Evolutionary conservation across 2,797 vertebrate genomes (phyloP).

Genomic region (Vipera ursinii): DNA sequence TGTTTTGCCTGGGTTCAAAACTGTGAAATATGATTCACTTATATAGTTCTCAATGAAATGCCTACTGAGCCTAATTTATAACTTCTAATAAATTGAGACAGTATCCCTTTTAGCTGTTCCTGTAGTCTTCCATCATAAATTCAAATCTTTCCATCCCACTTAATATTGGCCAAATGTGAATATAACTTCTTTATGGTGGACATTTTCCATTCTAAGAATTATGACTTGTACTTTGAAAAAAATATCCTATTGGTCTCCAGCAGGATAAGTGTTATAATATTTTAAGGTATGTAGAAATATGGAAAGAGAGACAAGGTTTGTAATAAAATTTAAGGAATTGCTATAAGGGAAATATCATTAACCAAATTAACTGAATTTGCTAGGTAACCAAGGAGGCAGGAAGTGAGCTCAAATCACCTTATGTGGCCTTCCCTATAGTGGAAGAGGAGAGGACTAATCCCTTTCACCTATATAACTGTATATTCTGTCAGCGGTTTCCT

Average conservation of each 20-base stretch:
- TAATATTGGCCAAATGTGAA: background rate
- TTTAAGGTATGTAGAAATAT: slow-evolving; percentile 1
- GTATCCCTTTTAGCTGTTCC: slow-evolving; percentile 19
- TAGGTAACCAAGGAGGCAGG: background rate
- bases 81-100: slow-evolving; percentile 36
- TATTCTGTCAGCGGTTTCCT: background rate
- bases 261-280: background rate
- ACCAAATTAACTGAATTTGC: background rate
- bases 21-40: background rate
- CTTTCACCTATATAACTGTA: background rate
- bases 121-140: background rate
- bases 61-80: slow-evolving; percentile 19
- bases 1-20: background rate
- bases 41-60: slow-evolving; percentile 9
- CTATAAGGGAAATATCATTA: background rate
- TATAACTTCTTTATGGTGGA: slow-evolving; percentile 10
- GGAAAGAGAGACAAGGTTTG: background rate
- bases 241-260: background rate
- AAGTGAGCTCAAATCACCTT: background rate
- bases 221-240: background rate
- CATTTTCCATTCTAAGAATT: slow-evolving; percentile 13
- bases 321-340: slow-evolving; percentile 1
- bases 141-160: background rate
- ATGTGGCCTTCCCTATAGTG: background rate
- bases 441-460: background rate